Percentiles rank a stretch among this genome's conserved stretches.
phyloP scores from a whole-genome alignment of 2,797 vertebrate species.

The Lemur catta region DNA sequence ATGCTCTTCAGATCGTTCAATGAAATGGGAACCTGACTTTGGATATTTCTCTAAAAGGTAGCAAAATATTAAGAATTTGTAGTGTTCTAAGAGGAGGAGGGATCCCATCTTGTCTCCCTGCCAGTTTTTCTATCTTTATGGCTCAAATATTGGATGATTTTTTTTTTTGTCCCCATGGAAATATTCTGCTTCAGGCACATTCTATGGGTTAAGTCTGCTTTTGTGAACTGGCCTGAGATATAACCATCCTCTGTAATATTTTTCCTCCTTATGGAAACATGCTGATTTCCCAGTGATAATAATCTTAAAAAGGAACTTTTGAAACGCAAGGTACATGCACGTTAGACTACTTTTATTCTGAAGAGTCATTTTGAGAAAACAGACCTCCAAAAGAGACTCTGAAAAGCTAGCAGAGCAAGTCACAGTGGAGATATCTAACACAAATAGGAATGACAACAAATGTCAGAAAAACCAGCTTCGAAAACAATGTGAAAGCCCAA shows the following conservation, averaged over 20 bases:
- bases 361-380: slow-evolving; percentile 38
- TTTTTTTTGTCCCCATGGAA: neutral
- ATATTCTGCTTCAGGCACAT: neutral
- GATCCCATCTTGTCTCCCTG: neutral
- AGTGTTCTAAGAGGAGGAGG: neutral
- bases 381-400: neutral
- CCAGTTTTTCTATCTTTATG: neutral
- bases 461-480: slow-evolving; percentile 31
- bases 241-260: neutral
- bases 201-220: neutral
- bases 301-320: slow-evolving; percentile 26
- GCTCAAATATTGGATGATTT: neutral
- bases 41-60: slow-evolving; percentile 1
- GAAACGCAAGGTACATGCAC: neutral
- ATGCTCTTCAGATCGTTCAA: neutral
- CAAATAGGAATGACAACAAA: slow-evolving; percentile 9
- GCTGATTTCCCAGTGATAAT: neutral
- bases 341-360: slow-evolving; percentile 21
- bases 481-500: slow-evolving; percentile 38
- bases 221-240: neutral
- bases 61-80: neutral
- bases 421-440: neutral
- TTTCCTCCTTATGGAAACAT: neutral
- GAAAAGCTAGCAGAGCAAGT: slow-evolving; percentile 35
- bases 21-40: slow-evolving; percentile 5